Percentiles rank a stretch among this genome's conserved stretches.
phyloP scores from a whole-genome alignment of 53 echinoderm and acorn worm genomes.

The Echinometra lucunter region DNA sequence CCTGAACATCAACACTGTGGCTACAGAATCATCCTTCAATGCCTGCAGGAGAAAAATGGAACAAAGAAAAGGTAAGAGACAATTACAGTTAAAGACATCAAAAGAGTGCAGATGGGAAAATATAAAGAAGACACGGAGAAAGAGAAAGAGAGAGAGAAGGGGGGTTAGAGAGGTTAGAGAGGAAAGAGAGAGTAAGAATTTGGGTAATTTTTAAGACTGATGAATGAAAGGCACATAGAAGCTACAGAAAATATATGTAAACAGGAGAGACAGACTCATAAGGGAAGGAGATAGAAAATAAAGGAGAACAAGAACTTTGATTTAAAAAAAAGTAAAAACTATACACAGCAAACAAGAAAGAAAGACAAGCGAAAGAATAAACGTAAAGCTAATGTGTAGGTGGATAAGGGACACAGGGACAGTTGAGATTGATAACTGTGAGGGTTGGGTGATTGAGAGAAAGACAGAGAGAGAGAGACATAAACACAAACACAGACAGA shows the following conservation, averaged over 20 bases:
- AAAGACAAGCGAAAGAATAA: no score
- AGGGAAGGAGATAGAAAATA: no score
- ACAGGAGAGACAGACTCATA: no score
- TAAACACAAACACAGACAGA: constrained; percentile 16
- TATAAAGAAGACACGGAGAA: not conserved
- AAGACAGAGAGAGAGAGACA: not conserved
- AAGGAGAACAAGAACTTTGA: no score
- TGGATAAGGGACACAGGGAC: not conserved
- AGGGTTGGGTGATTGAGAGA: not conserved
- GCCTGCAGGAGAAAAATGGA: not conserved
- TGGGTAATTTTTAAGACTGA: no score
- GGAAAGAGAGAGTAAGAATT: not conserved
- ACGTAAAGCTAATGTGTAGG: no score
- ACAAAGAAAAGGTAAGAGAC: not conserved
- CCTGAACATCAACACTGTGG: no score
- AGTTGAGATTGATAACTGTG: not conserved
- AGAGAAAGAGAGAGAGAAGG: not conserved
- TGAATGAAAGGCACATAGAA: no score
- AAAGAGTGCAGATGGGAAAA: not conserved
- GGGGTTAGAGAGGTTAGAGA: not conserved
- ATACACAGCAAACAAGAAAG: no score
- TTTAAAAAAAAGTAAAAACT: no score
- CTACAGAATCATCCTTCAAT: not conserved
- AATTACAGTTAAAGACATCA: not conserved
- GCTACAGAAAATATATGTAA: no score